Evolutionary conservation across 2,113 vertebrate species (phyloP).

Genomic region (Daboia siamensis): DNA sequence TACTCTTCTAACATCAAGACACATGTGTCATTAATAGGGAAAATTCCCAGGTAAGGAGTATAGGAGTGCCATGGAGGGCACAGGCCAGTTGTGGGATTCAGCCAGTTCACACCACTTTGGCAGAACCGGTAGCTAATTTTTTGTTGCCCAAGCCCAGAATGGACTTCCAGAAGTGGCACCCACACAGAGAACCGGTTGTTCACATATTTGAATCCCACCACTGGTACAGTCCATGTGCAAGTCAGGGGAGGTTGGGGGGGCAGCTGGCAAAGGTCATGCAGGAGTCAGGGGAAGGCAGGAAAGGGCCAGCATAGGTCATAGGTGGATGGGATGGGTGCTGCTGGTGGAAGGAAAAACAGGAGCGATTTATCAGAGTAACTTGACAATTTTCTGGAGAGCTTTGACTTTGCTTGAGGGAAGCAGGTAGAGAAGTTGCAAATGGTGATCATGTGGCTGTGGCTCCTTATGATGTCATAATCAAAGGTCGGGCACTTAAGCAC

Average conservation of each 20-base stretch:
- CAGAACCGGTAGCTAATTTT: too few relatives aligned
- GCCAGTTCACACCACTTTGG: too few relatives aligned
- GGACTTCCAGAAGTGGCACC: too few relatives aligned
- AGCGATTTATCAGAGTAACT: neutral
- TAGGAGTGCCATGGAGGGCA: neutral
- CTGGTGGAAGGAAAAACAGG: neutral
- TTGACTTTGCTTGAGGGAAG: neutral
- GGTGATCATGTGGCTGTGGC: neutral
- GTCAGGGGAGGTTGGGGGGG: neutral
- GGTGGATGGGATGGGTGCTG: neutral
- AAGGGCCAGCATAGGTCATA: neutral
- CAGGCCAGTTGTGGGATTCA: neutral
- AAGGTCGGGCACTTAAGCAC: neutral
- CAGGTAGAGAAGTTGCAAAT: neutral
- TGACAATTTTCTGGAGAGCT: neutral
- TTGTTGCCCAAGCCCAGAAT: too few relatives aligned
- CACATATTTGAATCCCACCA: too few relatives aligned
- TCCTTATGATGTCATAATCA: neutral
- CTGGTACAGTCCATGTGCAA: neutral
- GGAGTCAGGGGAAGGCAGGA: neutral
- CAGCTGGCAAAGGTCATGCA: neutral
- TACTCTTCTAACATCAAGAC: neutral
- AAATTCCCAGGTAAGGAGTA: neutral
- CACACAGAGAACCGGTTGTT: too few relatives aligned
- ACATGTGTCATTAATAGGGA: neutral